Percentiles rank a stretch among this genome's conserved stretches.
These are phyloP conservation scores for Colletes collaris DNA, from an alignment of 2,888 invertebrate species.

Conservation along the genomic window DNA sequence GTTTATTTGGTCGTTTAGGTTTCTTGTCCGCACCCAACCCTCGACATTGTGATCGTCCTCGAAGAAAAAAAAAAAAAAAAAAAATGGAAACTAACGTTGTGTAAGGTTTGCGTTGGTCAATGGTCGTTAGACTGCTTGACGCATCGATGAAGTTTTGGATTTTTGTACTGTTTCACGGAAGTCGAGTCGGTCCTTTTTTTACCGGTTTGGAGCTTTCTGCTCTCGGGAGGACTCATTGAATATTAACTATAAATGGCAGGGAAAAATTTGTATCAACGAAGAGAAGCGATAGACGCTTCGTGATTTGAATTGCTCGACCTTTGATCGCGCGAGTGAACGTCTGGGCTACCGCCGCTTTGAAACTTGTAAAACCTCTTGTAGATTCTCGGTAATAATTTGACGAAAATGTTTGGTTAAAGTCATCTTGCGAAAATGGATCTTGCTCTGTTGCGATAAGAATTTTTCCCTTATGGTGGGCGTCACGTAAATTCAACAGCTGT, in stretches of 20 bases:
- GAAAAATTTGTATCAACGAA: background rate
- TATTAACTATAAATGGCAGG: background rate
- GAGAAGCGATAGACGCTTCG: background rate
- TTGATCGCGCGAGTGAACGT: background rate
- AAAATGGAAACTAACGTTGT: background rate
- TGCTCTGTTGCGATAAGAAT: too few species aligned
- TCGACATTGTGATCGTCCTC: constrained; percentile 6
- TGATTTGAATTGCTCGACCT: background rate
- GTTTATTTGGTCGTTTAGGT: background rate
- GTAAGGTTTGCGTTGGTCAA: constrained; percentile 1
- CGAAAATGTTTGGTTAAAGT: background rate
- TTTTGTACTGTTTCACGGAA: background rate
- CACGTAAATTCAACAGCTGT: too few species aligned
- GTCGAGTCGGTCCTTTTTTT: background rate
- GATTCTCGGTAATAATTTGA: background rate
- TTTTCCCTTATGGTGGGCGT: background rate
- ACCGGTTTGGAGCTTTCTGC: background rate
- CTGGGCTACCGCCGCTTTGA: background rate
- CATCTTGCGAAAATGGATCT: background rate
- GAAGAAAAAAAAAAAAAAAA: background rate
- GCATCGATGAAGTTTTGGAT: constrained; percentile 3
- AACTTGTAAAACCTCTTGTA: background rate
- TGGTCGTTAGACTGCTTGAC: background rate
- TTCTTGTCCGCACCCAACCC: background rate
- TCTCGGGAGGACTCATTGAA: background rate